Percentiles rank a stretch among this genome's conserved stretches.
phyloP scores from a whole-genome alignment of 2,888 invertebrate species.

The Cataglyphis livida region DNA sequence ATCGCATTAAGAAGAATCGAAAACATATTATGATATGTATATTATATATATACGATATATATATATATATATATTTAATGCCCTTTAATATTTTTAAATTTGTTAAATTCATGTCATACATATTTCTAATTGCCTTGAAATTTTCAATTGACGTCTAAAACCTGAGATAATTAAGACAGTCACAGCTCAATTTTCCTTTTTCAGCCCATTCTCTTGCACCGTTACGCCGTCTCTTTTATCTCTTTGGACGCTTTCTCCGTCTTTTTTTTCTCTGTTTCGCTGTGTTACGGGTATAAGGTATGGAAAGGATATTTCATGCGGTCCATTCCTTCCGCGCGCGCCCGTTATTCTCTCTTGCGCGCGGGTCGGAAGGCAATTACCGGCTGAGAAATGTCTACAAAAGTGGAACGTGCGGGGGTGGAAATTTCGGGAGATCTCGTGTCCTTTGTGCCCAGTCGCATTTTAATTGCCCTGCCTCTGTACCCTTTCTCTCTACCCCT shows the following conservation, averaged over 20 bases:
- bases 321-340: slow-evolving; percentile 68
- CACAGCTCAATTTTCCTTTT: slow-evolving; percentile 20
- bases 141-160: slow-evolving; percentile 14
- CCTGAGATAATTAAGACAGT: slow-evolving; percentile 5
- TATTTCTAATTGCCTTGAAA: not conserved
- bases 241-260: not conserved
- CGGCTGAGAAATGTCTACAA: slow-evolving; percentile 68
- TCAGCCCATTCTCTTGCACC: not conserved
- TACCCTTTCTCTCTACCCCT: slow-evolving; percentile 7
- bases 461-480: slow-evolving; percentile 49
- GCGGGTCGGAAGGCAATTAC: slow-evolving; percentile 61
- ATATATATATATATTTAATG: not conserved
- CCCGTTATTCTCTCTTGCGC: slow-evolving; percentile 57
- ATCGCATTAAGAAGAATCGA: not conserved
- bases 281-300: slow-evolving; percentile 68
- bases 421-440: slow-evolving; percentile 49
- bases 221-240: not conserved
- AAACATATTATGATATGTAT: not conserved
- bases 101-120: not conserved
- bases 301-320: slow-evolving; percentile 71
- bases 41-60: no score
- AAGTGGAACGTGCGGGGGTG: slow-evolving; percentile 53
- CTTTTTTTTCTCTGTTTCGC: slow-evolving; percentile 65
- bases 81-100: not conserved
- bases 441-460: slow-evolving; percentile 47